Conservation (phyloP, 1,140 invertebrate species). For the Neodiprion lecontei region DNA sequence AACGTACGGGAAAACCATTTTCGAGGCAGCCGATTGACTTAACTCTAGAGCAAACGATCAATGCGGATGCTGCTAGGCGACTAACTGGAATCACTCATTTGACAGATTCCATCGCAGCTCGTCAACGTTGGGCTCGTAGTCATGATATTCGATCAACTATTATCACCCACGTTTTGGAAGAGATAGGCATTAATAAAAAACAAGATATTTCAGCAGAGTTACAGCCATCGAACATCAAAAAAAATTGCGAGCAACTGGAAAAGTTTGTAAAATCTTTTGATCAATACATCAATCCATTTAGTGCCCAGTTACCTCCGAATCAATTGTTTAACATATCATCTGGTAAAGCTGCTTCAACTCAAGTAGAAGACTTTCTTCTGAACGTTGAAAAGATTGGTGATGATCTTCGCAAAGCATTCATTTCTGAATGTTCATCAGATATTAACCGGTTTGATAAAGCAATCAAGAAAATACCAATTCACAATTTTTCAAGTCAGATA, state of each 20-base stretch:
- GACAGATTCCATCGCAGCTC: slow-evolving; percentile 34
- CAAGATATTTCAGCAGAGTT: slow-evolving; percentile 11
- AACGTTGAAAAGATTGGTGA: slow-evolving; percentile 27
- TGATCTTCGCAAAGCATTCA: slow-evolving; percentile 24
- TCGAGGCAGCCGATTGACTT: slow-evolving; percentile 38
- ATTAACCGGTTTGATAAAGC: slow-evolving; percentile 27
- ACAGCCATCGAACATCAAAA: slow-evolving; percentile 28
- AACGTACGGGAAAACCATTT: slow-evolving; percentile 36
- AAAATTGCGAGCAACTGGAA: slow-evolving; percentile 25
- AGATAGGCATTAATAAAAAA: slow-evolving; percentile 2
- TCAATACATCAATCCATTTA: slow-evolving; percentile 25
- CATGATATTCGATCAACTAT: slow-evolving; percentile 22
- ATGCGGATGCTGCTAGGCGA: slow-evolving; percentile 20
- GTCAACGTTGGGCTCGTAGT: slow-evolving; percentile 30
- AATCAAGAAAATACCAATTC: slow-evolving; percentile 17
- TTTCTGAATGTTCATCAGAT: slow-evolving; percentile 26
- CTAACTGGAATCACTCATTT: slow-evolving; percentile 24
- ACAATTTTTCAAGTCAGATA: slow-evolving; percentile 20
- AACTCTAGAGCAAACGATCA: slow-evolving; percentile 42
- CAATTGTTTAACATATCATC: slow-evolving; percentile 35
- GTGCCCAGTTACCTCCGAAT: slow-evolving; percentile 24
- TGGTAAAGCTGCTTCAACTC: slow-evolving; percentile 33
- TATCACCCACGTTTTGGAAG: slow-evolving; percentile 18
- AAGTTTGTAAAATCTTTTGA: slow-evolving; percentile 20
- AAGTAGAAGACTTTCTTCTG: slow-evolving; percentile 19